Base-by-base conservation (phyloP, 2,113 vertebrate species). In the Pluvialis apricaria region DNA sequence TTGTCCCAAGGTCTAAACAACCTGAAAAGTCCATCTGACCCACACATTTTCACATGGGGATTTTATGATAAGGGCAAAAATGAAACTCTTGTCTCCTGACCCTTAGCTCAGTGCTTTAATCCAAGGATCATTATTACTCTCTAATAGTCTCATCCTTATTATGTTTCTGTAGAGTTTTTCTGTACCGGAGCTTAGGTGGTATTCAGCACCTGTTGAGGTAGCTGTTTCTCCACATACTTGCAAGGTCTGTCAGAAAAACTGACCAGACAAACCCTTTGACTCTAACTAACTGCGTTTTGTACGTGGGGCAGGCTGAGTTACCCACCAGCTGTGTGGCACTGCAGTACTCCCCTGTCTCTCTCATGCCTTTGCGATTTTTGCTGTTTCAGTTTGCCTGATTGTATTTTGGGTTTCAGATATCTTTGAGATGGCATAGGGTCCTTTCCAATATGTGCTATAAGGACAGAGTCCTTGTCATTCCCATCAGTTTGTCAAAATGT, bases 301-400 rank as follows among this genome's bases (percentile, higher is more conserved):
- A 0, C 32, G 0, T 3, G 10, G 65, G 3, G 1, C 57, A 9
- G 80, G n/a, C 71, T 26, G 45, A 29, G 45, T 44, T n/a, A 20
- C 47, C n/a, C 58, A 6, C 15, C 4, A 29, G 52, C 55, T 61
- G 47, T 5, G 28, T 21, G 71, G 38, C 75, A 4, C 82, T 14
- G 40, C 72, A 13, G 31, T 1, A 0, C 73, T 26, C 84, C 6
- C 9, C n/a, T 3, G 21, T 6, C 38, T 31, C 78, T 31, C 52
- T 22, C 9, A 0, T 15, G 47, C 42, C 47, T 32, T 45, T 18
- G 26, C 11, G 61, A 4, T 70, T 69, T 52, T 40, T 72, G 47
- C 82, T 54, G 20, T 76, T 79, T 71, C 38, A 3, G 5, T 70
- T 70, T 60, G 32, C 58, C 88, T 16, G 1, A 1, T 65, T 29